phyloP scores from a whole-genome alignment of 2,113 vertebrate species.

The Eidolon helvum region DNA sequence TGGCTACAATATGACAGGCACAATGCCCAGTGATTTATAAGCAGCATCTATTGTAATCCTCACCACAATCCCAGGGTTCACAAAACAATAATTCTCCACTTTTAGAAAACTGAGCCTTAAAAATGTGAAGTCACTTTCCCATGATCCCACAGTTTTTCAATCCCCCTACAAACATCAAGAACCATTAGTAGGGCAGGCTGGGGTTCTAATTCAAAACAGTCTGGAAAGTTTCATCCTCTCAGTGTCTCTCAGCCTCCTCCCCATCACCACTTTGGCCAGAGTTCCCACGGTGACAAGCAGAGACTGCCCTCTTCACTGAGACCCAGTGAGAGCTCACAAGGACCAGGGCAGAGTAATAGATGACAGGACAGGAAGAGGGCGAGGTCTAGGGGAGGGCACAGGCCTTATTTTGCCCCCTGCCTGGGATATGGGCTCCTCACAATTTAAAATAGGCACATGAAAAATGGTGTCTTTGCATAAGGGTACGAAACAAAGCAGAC shows the following conservation, averaged over 20 bases:
- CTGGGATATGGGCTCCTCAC: not conserved
- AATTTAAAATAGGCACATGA: not conserved
- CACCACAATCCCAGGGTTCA: not conserved
- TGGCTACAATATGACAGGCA: not conserved
- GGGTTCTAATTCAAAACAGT: not conserved
- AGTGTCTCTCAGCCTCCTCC: not conserved
- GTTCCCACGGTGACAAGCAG: slow-evolving; percentile 26
- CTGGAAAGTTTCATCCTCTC: not conserved
- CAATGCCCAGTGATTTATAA: not conserved
- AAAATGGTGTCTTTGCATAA: not conserved
- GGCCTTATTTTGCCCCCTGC: not conserved
- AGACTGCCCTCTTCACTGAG: not conserved
- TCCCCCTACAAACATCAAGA: not conserved
- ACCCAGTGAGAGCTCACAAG: not conserved
- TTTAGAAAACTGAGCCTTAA: not conserved
- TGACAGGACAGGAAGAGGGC: not conserved
- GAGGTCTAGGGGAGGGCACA: not conserved
- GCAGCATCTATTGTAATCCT: not conserved
- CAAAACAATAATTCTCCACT: not conserved
- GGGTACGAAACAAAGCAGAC: no score
- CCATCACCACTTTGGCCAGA: accelerated
- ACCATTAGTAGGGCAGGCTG: not conserved
- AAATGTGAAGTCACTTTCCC: not conserved
- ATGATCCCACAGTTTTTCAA: not conserved
- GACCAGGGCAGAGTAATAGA: not conserved